These are phyloP conservation scores for Cenopis cana DNA, from an alignment of 2,888 invertebrate genomes.

Conservation along the genomic window DNA sequence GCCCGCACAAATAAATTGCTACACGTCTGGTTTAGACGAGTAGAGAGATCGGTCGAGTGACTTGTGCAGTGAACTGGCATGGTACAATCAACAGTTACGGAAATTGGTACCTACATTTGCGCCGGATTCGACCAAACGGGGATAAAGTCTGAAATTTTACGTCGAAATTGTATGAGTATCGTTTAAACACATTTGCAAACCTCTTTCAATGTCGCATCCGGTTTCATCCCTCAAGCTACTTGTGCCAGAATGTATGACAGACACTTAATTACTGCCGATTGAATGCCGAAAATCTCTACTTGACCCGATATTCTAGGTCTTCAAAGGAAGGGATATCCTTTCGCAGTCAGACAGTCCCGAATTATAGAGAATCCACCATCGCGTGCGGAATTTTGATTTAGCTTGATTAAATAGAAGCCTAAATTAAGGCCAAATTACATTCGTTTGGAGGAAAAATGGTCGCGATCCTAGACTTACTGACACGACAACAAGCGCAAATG, in stretches of 20 bases:
- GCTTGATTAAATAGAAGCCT: conserved; percentile 48
- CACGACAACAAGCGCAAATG: not conserved
- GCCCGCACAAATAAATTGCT: conserved; percentile 27
- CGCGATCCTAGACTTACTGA: conserved; percentile 5
- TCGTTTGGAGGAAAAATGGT: conserved; percentile 32
- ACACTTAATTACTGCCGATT: not conserved
- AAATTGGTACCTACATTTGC: not conserved
- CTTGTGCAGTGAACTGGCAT: not conserved
- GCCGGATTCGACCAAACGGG: too few species aligned
- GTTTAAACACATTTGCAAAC: too few species aligned
- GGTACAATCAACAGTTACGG: not conserved
- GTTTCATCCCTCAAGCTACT: too few species aligned
- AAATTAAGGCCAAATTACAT: conserved; percentile 38
- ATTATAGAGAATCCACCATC: conserved; percentile 43
- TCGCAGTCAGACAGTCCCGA: conserved; percentile 14
- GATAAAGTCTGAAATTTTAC: too few species aligned
- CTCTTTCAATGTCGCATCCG: too few species aligned
- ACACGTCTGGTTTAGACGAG: not conserved
- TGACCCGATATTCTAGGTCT: not conserved
- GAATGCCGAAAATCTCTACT: not conserved
- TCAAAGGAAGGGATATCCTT: conserved; percentile 10
- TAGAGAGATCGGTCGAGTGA: not conserved
- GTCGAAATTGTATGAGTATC: too few species aligned
- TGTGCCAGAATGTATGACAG: too few species aligned
- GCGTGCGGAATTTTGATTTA: conserved; percentile 49